phyloP scores from a whole-genome alignment of 2,797 vertebrate genomes.

The Naso thynnoides region DNA sequence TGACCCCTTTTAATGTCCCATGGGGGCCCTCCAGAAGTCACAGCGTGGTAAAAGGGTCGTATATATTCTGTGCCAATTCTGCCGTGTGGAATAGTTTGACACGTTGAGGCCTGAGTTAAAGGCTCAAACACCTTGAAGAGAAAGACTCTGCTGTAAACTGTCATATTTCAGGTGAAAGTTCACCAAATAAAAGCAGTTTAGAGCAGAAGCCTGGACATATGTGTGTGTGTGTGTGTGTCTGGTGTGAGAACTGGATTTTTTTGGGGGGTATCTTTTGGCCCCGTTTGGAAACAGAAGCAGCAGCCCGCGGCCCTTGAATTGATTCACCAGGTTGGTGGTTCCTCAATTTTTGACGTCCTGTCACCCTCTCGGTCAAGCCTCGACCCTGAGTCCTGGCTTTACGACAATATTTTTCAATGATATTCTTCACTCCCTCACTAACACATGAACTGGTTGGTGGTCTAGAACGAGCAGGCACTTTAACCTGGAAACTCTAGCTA shows the following conservation, averaged over 20 bases:
- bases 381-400: conserved; percentile 90
- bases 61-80: conserved; percentile 12
- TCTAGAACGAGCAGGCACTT: background rate
- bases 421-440: conserved; percentile 87
- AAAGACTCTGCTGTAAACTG: conserved; percentile 27
- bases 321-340: conserved; percentile 96
- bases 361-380: conserved; percentile 82
- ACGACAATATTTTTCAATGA: conserved; percentile 96
- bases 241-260: conserved; percentile 82
- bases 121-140: conserved; percentile 20
- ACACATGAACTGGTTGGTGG: conserved; percentile 64
- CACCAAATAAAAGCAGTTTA: background rate
- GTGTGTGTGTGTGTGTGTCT: conserved; percentile 8
- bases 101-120: conserved; percentile 6
- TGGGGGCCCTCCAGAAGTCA: conserved; percentile 11
- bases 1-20: conserved; percentile 20
- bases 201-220: background rate
- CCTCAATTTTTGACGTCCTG: conserved; percentile 90
- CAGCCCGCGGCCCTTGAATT: conserved; percentile 88
- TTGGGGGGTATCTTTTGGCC: conserved; percentile 79
- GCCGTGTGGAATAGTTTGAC: conserved; percentile 26
- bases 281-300: conserved; percentile 87
- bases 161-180: background rate
- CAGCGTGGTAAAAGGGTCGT: background rate
- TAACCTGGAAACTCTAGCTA: conserved; percentile 31